Percentiles rank a stretch among this genome's conserved stretches.
Evolutionary conservation across 2,113 vertebrate species (phyloP).

Genomic region (Meleagris gallopavo): DNA sequence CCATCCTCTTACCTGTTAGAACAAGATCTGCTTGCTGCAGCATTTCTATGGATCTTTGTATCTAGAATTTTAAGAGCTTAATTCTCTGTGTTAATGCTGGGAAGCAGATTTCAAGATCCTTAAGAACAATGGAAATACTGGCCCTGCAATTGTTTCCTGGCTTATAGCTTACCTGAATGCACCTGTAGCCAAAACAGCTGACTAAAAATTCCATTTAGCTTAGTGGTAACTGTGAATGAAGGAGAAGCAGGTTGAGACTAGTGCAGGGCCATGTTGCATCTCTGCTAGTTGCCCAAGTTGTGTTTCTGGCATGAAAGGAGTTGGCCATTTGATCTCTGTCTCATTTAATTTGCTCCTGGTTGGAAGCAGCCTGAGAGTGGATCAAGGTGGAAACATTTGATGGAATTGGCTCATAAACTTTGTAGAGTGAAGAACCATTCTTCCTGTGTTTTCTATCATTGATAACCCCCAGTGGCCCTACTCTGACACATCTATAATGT

Average conservation of each 20-base stretch:
- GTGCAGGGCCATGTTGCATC: not conserved
- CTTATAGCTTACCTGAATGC: not conserved
- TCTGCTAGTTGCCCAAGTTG: not conserved
- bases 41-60: not conserved
- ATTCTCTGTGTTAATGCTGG: not conserved
- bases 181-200: not conserved
- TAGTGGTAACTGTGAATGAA: not conserved
- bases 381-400: not conserved
- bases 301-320: not conserved
- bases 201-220: not conserved
- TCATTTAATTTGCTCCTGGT: not conserved
- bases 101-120: slow-evolving; percentile 24
- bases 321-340: not conserved
- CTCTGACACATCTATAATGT: not conserved
- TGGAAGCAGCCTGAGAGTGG: not conserved
- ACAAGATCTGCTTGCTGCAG: not conserved
- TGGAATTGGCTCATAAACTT: not conserved
- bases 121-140: not conserved
- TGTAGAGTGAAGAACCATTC: not conserved
- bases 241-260: not conserved
- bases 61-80: slow-evolving; percentile 2
- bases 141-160: slow-evolving; percentile 7
- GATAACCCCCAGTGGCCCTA: not conserved
- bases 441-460: not conserved
- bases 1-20: not conserved